Percentiles rank a stretch among this genome's conserved stretches.
These are phyloP conservation scores for Saturnia japonica DNA, from an alignment of 2,888 invertebrate species.

Conservation along the genomic window DNA sequence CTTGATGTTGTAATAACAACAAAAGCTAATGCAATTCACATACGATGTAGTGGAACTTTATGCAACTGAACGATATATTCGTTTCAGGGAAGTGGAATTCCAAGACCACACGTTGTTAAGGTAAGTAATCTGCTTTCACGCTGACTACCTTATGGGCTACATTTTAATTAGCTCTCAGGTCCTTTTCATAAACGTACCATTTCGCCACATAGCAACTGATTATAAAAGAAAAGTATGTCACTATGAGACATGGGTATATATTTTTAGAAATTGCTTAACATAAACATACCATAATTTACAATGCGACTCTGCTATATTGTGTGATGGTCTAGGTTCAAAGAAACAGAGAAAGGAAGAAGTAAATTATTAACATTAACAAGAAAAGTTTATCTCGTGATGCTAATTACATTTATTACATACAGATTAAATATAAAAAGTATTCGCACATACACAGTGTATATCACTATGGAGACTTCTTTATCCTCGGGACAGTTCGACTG, in stretches of 20 bases:
- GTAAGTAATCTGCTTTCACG: constrained; percentile 68
- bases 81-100: constrained; percentile 77
- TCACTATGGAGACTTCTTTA: no score
- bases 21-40: constrained; percentile 54
- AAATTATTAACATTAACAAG: neutral
- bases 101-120: constrained; percentile 71
- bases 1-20: constrained; percentile 72
- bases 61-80: constrained; percentile 58
- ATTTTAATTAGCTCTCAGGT: neutral
- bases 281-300: neutral
- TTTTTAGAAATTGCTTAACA: neutral
- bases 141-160: constrained; percentile 25
- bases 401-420: neutral
- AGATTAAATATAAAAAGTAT: no score
- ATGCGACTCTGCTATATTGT: neutral
- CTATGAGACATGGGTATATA: neutral
- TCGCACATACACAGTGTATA: no score
- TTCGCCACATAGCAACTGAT: no score
- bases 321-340: neutral
- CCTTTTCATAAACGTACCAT: no score
- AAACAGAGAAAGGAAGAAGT: neutral
- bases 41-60: constrained; percentile 28
- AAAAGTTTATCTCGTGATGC: neutral
- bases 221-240: no score
- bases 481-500: no score